Conservation (phyloP, 2,113 vertebrate species). For the Pangasianodon gigas region DNA sequence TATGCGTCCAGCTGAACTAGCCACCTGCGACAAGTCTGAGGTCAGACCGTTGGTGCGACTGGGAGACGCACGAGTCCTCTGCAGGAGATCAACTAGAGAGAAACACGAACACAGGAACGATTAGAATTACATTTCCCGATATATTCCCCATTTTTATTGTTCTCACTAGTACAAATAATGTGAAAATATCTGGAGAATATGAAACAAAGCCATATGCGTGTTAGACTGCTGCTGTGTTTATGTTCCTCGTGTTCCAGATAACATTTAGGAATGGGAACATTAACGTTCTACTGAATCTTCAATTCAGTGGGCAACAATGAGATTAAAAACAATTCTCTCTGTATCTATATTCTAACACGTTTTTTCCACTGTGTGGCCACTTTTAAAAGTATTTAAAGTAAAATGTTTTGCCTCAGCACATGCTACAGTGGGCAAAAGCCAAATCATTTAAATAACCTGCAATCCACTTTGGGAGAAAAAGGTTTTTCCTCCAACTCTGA, state of each 20-base stretch:
- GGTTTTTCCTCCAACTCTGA: too few species aligned
- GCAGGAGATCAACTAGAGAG: conserved; percentile 87
- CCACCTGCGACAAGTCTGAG: conserved; percentile 94
- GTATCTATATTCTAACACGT: background rate
- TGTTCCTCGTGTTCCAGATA: background rate
- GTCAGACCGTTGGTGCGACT: conserved; percentile 89
- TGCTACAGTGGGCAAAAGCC: background rate
- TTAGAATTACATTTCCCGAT: background rate
- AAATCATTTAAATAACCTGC: background rate
- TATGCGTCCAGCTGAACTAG: conserved; percentile 80
- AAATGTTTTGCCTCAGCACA: background rate
- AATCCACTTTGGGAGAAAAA: too few species aligned
- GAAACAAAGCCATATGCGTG: background rate
- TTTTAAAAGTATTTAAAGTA: background rate
- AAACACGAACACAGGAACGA: background rate
- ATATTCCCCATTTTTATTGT: background rate
- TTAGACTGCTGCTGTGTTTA: background rate
- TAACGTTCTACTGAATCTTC: background rate
- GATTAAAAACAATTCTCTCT: background rate
- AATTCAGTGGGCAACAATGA: background rate
- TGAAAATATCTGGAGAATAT: too few species aligned
- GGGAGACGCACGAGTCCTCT: conserved; percentile 85
- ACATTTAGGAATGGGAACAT: background rate
- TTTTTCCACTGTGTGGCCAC: background rate
- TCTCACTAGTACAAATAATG: too few species aligned